Evolutionary conservation across 37 sponge, comb jelly and placozoan species (phyloP), one percentile per base, ranked within the genome.

Genomic region (Amphimedon queenslandica): DNA sequence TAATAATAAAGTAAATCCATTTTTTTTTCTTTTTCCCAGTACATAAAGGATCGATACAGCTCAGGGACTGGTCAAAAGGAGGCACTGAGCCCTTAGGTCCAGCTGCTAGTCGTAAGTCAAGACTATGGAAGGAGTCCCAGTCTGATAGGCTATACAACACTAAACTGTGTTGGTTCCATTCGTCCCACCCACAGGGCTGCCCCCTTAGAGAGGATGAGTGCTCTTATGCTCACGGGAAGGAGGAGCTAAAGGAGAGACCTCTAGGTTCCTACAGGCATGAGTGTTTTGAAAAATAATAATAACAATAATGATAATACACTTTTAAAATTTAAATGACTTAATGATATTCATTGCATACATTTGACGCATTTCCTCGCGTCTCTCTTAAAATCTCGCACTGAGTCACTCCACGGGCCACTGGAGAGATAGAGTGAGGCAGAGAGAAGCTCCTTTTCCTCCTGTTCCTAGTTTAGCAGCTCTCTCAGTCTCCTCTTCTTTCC

Each of bases 121-220:
- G 3, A 25, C 24, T 21, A 0, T 25, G 66, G 58, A 57, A 66
- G 20, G 32, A 55, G 55, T 40, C 40, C 41, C 47, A 57, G 16
- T 27, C 18, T 16, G 41, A 37, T 25, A 39, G 72, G 23, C 73
- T 80, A 16, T 29, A 28, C 66, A 95, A 95, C 55, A 91, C 87
- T 5, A 87, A 84, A 38, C 58, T 85, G 67, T 95, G 96, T 55
- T 95, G 96, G 96, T 95, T 95, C 39, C 72, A 82, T 51, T 18
- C 29, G 2, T 64, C 85, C 68, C 96, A 95, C 58, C 96, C 96
- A 34, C 90, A 92, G 55, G 90, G 96, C 30, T 95, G 96, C 63
- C 96, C 96, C 24, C 73, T 78, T 35, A 5, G 0, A 11, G 61
- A 69, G 1, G 24, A 21, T 21, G 40, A 38, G 56, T 95, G 96